A percentile compares a stretch with the other conserved stretches of the same genome.
These are phyloP conservation scores for Melieria picta DNA, from an alignment of 2,888 invertebrate species.

Conservation along the genomic window DNA sequence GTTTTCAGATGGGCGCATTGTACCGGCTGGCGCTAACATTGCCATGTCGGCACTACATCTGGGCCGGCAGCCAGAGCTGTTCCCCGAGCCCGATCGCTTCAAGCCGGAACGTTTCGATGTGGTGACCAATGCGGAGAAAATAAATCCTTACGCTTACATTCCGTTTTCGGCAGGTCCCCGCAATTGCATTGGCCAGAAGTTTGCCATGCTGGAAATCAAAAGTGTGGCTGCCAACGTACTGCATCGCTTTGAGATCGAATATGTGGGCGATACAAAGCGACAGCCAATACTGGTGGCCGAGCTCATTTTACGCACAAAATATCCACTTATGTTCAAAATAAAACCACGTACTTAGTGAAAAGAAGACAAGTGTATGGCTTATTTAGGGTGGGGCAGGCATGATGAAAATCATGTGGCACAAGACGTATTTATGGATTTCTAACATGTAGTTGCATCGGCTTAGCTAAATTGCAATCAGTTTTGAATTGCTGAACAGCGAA, in stretches of 20 bases:
- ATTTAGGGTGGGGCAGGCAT: too few relatives aligned
- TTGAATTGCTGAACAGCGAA: too few relatives aligned
- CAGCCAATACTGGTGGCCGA: constrained; percentile 42
- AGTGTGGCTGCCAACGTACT: constrained; percentile 45
- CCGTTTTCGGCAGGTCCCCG: constrained; percentile 50
- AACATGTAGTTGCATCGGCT: too few relatives aligned
- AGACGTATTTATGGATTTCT: too few relatives aligned
- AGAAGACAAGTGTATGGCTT: background rate
- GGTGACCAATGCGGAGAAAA: constrained; percentile 18
- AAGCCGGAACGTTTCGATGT: constrained; percentile 48
- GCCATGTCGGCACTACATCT: constrained; percentile 37
- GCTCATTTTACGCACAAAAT: constrained; percentile 44
- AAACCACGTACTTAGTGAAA: constrained; percentile 21
- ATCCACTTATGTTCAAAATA: constrained; percentile 41
- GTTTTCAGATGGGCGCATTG: constrained; percentile 42
- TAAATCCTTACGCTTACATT: constrained; percentile 46
- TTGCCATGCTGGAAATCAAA: constrained; percentile 51
- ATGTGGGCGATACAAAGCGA: constrained; percentile 26
- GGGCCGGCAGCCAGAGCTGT: constrained; percentile 41
- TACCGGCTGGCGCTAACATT: constrained; percentile 45
- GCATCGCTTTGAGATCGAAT: constrained; percentile 42
- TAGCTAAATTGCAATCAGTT: too few relatives aligned
- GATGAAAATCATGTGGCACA: too few relatives aligned
- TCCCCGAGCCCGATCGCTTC: constrained; percentile 44
- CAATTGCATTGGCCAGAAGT: constrained; percentile 51